Evolutionary conservation across 2,888 invertebrate species (phyloP), one percentile per base, ranked within the genome.

Genomic region (Drosophila kuntzei): DNA sequence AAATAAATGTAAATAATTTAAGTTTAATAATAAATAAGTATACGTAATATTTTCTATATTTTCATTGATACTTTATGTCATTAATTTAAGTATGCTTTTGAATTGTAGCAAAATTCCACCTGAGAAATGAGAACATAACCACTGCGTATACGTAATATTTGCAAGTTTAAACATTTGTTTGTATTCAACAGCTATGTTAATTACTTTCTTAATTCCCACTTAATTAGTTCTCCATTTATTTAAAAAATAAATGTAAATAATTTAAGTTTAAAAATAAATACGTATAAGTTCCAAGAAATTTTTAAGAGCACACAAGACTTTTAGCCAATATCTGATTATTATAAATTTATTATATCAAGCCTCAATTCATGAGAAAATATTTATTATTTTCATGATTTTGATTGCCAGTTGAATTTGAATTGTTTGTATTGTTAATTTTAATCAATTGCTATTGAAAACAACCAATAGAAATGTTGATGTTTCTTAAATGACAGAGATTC

Each of bases 251-350:
- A n/a, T n/a, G n/a, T n/a, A n/a, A n/a, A n/a, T n/a, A 22, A 22
- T 22, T 22, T 22, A 3, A 22, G n/a, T n/a, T n/a, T n/a, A n/a
- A n/a, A 22, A 22, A 22, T 22, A 22, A 22, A 22, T n/a, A n/a
- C n/a, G n/a, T n/a, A n/a, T 6, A 22, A 44, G n/a, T 58, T 64
- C 50, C 37, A 14, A 41, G 49, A 54, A 54, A n/a, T 11, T 37
- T 14, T n/a, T 18, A 36, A 53, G 39, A 32, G 20, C 29, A 29
- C 18, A 16, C 18, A 11, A 16, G 20, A 12, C 44, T 32, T 14
- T 14, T 11, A 18, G 25, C 36, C 16, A 61, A 46, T 53, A 46
- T 54, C 46, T 16, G 46, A 37, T 39, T 46, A 37, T 53, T 32
- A 32, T 37, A 14, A 11, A 16, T n/a, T n/a, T 54, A 59, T 34